Conservation (phyloP, 2,888 invertebrate genomes). For the Trachelus stipa region DNA sequence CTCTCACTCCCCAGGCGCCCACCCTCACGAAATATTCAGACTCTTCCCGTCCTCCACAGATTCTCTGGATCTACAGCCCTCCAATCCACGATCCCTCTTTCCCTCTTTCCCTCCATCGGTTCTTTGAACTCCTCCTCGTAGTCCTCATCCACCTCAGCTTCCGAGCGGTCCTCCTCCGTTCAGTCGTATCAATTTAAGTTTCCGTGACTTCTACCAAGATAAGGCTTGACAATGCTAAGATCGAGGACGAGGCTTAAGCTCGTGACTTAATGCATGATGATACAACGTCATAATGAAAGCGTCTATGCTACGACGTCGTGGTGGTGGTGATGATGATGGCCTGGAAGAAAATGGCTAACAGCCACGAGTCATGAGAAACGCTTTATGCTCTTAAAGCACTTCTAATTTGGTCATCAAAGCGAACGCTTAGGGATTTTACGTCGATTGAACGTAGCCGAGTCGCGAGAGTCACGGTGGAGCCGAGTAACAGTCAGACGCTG, state of each 20-base stretch:
- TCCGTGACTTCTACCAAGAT: slow-evolving; percentile 45
- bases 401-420: slow-evolving; percentile 65
- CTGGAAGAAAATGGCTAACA: too few relatives aligned
- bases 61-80: slow-evolving; percentile 19
- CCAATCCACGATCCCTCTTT: slow-evolving; percentile 34
- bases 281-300: too few relatives aligned
- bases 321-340: too few relatives aligned
- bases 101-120: slow-evolving; percentile 33
- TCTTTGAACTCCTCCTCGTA: slow-evolving; percentile 16
- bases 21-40: too few relatives aligned
- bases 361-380: too few relatives aligned
- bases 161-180: slow-evolving; percentile 20
- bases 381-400: slow-evolving; percentile 23
- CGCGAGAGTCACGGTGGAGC: slow-evolving; percentile 31
- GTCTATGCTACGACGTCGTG: too few relatives aligned
- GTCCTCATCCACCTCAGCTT: slow-evolving; percentile 1
- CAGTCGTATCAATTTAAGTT: slow-evolving; percentile 48
- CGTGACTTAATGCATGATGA: too few relatives aligned
- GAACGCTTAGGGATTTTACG: slow-evolving; percentile 56
- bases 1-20: slow-evolving; percentile 10
- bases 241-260: too few relatives aligned
- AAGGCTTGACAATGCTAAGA: slow-evolving; percentile 19
- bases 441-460: slow-evolving; percentile 53
- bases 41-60: too few relatives aligned
- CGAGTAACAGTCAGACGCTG: slow-evolving; percentile 46